phyloP scores from a whole-genome alignment of 2,113 vertebrate genomes.

The Sphyrna mokarran region DNA sequence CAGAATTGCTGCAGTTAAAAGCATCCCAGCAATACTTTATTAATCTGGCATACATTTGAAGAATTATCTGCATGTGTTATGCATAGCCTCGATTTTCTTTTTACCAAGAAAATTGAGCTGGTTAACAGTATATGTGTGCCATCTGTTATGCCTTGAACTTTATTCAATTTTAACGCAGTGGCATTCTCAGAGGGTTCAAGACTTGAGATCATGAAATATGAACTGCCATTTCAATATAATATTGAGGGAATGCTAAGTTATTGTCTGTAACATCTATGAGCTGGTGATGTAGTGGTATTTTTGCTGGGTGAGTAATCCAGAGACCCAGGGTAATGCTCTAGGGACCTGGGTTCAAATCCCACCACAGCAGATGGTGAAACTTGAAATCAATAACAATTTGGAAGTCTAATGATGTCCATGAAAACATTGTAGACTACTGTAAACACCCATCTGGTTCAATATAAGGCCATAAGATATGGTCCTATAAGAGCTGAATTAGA shows the following conservation, averaged over 20 bases:
- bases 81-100: neutral
- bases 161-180: neutral
- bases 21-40: too few relatives aligned
- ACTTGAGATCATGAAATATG: neutral
- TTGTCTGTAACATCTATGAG: neutral
- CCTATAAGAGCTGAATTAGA: too few relatives aligned
- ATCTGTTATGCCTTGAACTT: neutral
- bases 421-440: too few relatives aligned
- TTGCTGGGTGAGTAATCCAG: too few relatives aligned
- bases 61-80: neutral
- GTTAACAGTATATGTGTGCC: neutral
- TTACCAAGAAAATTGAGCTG: neutral
- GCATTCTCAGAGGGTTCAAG: neutral
- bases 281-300: too few relatives aligned
- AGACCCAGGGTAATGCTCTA: too few relatives aligned
- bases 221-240: neutral
- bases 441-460: too few relatives aligned
- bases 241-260: neutral
- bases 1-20: neutral
- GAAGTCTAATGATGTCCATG: too few relatives aligned
- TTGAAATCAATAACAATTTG: too few relatives aligned
- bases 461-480: too few relatives aligned
- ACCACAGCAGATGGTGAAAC: too few relatives aligned
- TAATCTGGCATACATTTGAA: neutral
- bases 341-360: too few relatives aligned